Evolutionary conservation across 1,140 invertebrate genomes (phyloP).

Genomic region (Himalopsyche phryganea): DNA sequence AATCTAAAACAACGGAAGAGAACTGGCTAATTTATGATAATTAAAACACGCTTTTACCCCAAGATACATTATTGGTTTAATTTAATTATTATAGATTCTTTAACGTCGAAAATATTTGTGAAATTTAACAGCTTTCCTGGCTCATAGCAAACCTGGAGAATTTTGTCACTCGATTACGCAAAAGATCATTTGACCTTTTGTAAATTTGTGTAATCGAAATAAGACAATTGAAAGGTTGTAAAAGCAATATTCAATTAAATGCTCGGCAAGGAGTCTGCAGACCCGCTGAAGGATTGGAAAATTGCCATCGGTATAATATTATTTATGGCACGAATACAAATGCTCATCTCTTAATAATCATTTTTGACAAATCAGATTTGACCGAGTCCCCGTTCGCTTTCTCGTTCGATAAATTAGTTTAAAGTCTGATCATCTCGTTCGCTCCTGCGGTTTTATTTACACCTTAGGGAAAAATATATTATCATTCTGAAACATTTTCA

Average conservation of each 20-base stretch:
- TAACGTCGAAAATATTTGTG: background rate
- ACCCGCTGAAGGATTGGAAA: background rate
- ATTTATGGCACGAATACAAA: slow-evolving; percentile 18
- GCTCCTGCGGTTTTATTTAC: slow-evolving; percentile 6
- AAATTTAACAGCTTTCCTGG: too few species aligned
- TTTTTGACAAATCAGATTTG: too few species aligned
- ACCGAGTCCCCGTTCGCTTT: slow-evolving; percentile 1
- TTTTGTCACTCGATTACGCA: too few species aligned
- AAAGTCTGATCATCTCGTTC: slow-evolving; percentile 4
- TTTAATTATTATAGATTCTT: background rate
- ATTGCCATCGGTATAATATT: background rate
- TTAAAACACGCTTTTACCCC: too few species aligned
- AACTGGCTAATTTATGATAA: too few species aligned
- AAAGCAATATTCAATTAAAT: slow-evolving; percentile 1
- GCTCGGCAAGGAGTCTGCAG: background rate
- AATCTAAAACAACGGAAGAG: too few species aligned
- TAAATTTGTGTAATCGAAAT: too few species aligned
- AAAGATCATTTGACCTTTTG: too few species aligned
- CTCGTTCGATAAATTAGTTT: slow-evolving; percentile 2
- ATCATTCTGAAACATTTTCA: slow-evolving; percentile 13
- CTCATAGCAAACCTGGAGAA: too few species aligned
- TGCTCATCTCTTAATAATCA: background rate
- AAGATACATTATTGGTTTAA: too few species aligned
- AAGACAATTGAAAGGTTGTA: slow-evolving; percentile 11
- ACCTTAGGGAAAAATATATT: slow-evolving; percentile 21